Evolutionary conservation across 2,797 vertebrate species (phyloP).

Genomic region (Sylvilagus floridanus): DNA sequence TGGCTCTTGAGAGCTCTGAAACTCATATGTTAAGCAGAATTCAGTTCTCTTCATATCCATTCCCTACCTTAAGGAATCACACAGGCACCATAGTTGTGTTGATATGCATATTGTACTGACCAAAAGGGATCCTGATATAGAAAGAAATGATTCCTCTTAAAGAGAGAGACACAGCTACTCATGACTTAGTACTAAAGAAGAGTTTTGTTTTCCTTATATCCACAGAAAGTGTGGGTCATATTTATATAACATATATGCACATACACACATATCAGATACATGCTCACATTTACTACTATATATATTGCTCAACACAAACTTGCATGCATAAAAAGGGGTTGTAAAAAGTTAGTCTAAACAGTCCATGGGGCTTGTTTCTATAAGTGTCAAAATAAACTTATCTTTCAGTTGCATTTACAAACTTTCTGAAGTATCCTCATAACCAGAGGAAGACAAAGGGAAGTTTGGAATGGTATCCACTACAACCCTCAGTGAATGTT

Average conservation of each 20-base stretch:
- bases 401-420: too few relatives aligned
- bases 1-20: background rate
- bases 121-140: background rate
- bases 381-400: too few relatives aligned
- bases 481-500: background rate
- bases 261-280: background rate
- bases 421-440: too few relatives aligned
- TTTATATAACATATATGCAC: background rate
- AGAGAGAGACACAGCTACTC: background rate
- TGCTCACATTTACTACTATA: background rate
- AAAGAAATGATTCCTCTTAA: slow-evolving; percentile 6
- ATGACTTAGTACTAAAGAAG: background rate
- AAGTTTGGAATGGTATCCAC: background rate
- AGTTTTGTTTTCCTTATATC: slow-evolving; percentile 16
- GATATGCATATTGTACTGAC: slow-evolving; percentile 38
- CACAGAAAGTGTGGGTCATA: background rate
- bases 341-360: too few relatives aligned
- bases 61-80: background rate
- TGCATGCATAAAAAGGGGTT: background rate
- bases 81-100: background rate
- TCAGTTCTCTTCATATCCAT: slow-evolving; percentile 36
- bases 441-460: background rate
- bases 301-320: background rate
- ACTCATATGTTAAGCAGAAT: background rate
- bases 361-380: too few relatives aligned